Percentiles rank a stretch among this genome's conserved stretches.
Evolutionary conservation across 2,888 invertebrate species (phyloP).

Genomic region (Eristalis intricaria): DNA sequence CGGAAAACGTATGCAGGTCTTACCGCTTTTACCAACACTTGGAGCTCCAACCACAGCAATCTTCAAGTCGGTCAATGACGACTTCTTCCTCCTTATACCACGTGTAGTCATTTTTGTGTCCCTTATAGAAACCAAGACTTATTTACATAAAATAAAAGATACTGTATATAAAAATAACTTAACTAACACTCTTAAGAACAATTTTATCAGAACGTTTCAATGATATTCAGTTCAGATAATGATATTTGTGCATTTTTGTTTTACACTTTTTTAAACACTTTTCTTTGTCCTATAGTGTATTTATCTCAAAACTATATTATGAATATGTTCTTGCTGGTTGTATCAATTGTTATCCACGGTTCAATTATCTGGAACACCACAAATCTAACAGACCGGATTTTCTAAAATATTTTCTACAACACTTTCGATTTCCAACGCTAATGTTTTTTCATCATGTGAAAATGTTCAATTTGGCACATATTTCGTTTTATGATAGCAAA

Average conservation of each 20-base stretch:
- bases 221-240: background rate
- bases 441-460: conserved; percentile 19
- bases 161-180: conserved; percentile 18
- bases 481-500: conserved; percentile 9
- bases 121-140: background rate
- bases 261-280: background rate
- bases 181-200: conserved; percentile 2
- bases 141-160: background rate
- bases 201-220: background rate
- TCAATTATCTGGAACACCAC: background rate
- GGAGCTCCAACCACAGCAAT: conserved; percentile 94
- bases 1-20: conserved; percentile 75
- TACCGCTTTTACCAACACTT: conserved; percentile 96
- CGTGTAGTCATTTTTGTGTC: conserved; percentile 85
- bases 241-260: background rate
- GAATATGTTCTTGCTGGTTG: background rate
- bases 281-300: background rate
- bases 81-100: conserved; percentile 93
- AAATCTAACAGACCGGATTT: background rate
- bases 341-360: background rate
- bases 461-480: conserved; percentile 47
- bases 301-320: background rate
- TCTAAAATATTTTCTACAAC: background rate
- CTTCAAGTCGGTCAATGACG: conserved; percentile 93
- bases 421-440: background rate